Evolutionary conservation across 1,140 invertebrate species (phyloP).

Genomic region (Calycopis cecrops): DNA sequence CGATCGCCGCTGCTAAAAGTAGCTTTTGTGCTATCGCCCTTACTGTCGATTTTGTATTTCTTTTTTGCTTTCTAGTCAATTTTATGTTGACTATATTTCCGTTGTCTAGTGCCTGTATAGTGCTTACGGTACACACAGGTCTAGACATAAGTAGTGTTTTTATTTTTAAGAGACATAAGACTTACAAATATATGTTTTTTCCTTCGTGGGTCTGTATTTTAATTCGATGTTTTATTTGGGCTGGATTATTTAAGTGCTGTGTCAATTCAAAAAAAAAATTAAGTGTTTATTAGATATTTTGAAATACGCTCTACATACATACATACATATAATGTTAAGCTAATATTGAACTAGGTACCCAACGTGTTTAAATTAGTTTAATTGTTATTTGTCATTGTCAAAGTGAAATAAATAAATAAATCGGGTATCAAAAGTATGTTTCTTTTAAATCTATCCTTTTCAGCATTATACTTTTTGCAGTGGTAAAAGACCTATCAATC

Average conservation of each 20-base stretch:
- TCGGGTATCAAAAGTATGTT: conserved; percentile 35
- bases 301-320: conserved; percentile 59
- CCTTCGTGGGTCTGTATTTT: too few relatives aligned
- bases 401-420: conserved; percentile 48
- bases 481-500: too few relatives aligned
- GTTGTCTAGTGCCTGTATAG: too few relatives aligned
- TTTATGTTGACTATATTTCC: too few relatives aligned
- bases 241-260: conserved; percentile 38
- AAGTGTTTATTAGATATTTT: conserved; percentile 7
- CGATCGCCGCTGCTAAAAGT: too few relatives aligned
- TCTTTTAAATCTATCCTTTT: conserved; percentile 11
- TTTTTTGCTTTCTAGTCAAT: too few relatives aligned
- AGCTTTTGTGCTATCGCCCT: too few relatives aligned
- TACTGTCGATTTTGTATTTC: not conserved
- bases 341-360: conserved; percentile 40
- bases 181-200: not conserved
- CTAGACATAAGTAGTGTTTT: too few relatives aligned
- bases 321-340: conserved; percentile 23
- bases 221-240: conserved; percentile 28
- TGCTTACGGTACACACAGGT: too few relatives aligned
- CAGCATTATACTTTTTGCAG: too few relatives aligned
- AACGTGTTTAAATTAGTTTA: conserved; percentile 44
- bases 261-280: conserved; percentile 40
- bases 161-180: not conserved
- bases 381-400: conserved; percentile 49